Base-by-base conservation (phyloP, 1,140 invertebrate genomes). In the Frieseomelitta varia region DNA sequence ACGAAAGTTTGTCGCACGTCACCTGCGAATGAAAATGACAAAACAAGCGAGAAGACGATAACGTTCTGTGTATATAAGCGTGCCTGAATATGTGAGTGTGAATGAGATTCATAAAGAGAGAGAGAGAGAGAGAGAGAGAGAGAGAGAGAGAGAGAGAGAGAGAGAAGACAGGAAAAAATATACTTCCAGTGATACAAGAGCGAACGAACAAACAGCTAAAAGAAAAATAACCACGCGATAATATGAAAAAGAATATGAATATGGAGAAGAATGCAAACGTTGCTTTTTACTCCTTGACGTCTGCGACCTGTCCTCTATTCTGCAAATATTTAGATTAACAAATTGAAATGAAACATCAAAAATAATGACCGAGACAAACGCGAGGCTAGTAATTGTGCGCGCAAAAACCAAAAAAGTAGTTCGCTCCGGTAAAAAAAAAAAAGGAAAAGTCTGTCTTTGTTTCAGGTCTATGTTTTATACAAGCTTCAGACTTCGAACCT, bases 1-100 rank as follows among this genome's bases (percentile, higher is more conserved):
- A 17, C 30, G 1, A 55, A 11, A n/a, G 12, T 76, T 47, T 15
- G 74, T 61, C 56, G 53, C 17, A 17, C 58, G 65, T 11, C 2
- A 68, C 17, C 51, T 56, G 21, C 53, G 55, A 55, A 55, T 21
- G 30, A 19, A 14, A 56, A 61, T 14, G 30, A 3, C 63, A 51
- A 51, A 12, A 30, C 1, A 53, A 61, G 1, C 65, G 34, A n/a
- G 14, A 69, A 27, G 47, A 80, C 27, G 78, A 30, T 8, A 51
- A 75, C 39, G 75, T 88, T 85, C 53, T 68, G 83, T 76, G 63
- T 68, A 73, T 56, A 81, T 87, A 76, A n/a, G 77, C 74, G 58
- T 89, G 84, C n/a, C 76, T 89, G 79, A 24, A 68, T 17, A 63
- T 19, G n/a, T 30, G 30, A 56, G 30, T 0, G n/a, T 2, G 51